These are phyloP conservation scores for Drosophila burlai DNA, from an alignment of 1,140 invertebrate species.

Conservation along the genomic window DNA sequence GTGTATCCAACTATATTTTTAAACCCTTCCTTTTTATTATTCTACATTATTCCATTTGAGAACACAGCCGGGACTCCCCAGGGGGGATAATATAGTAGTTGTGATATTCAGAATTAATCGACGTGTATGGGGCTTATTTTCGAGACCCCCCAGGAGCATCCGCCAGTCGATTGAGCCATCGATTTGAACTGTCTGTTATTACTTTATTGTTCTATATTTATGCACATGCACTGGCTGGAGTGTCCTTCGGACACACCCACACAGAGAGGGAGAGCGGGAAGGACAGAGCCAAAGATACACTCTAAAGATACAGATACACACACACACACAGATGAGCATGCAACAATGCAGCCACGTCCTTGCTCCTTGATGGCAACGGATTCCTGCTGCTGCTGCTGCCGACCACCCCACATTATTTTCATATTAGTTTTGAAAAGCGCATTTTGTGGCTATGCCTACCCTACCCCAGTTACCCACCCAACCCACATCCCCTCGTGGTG, in stretches of 20 bases:
- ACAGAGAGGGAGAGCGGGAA: neutral
- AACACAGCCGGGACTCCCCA: neutral
- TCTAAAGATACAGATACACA: neutral
- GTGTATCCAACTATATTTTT: neutral
- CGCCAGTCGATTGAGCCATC: slow-evolving; percentile 36
- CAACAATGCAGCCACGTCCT: slow-evolving; percentile 48
- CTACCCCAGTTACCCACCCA: too few species aligned
- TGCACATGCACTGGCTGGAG: slow-evolving; percentile 28
- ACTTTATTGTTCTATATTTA: slow-evolving; percentile 62
- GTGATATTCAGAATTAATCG: slow-evolving; percentile 1
- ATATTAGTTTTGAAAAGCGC: slow-evolving; percentile 77
- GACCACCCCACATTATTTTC: slow-evolving; percentile 54
- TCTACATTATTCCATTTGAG: slow-evolving; percentile 4
- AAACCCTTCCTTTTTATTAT: neutral
- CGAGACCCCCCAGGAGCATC: slow-evolving; percentile 1
- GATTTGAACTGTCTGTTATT: slow-evolving; percentile 47
- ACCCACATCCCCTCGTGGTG: neutral
- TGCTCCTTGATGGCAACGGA: slow-evolving; percentile 48
- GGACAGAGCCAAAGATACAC: neutral
- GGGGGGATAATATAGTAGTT: neutral
- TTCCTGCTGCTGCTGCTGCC: slow-evolving; percentile 1
- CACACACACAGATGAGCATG: slow-evolving; percentile 1
- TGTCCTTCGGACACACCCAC: slow-evolving; percentile 36
- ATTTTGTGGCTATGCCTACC: slow-evolving; percentile 42
- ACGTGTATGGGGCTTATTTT: slow-evolving; percentile 2